A percentile compares a stretch with the other conserved stretches of the same genome.
phyloP scores from a whole-genome alignment of 2,888 invertebrate species.

The Odontocolon sp. region DNA sequence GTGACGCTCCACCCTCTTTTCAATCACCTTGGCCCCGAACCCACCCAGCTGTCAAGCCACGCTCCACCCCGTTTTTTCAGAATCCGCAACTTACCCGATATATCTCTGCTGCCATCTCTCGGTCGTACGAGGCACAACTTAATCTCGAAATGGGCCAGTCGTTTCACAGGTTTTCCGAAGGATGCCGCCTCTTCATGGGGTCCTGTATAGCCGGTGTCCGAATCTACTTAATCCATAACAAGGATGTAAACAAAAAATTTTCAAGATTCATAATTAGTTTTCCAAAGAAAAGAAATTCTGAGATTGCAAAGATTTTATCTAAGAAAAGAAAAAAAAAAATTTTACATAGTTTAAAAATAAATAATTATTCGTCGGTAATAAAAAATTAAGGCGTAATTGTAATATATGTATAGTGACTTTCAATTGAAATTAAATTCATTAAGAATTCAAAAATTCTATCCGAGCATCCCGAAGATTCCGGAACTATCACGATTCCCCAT shows the following conservation, averaged over 20 bases:
- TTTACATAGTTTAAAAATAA: too few relatives aligned
- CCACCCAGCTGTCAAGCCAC: conserved; percentile 81
- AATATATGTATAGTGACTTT: neutral
- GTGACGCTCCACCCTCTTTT: conserved; percentile 84
- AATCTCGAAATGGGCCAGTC: conserved; percentile 71
- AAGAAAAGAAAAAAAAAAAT: too few relatives aligned
- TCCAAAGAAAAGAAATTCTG: too few relatives aligned
- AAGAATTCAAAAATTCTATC: neutral
- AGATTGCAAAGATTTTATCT: too few relatives aligned
- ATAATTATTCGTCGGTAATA: too few relatives aligned
- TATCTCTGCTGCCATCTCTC: conserved; percentile 80
- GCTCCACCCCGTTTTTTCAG: conserved; percentile 80
- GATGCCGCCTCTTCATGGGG: conserved; percentile 76
- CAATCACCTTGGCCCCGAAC: conserved; percentile 82
- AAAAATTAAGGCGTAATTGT: too few relatives aligned
- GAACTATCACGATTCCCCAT: conserved; percentile 15
- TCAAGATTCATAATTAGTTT: neutral
- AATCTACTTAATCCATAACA: neutral
- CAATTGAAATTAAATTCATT: neutral
- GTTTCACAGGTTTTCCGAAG: conserved; percentile 75
- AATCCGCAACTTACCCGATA: conserved; percentile 48
- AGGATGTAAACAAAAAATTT: neutral
- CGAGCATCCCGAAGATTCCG: conserved; percentile 22
- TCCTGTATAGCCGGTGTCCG: conserved; percentile 65
- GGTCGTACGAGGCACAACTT: conserved; percentile 71